Conservation (phyloP, 2,113 vertebrate species). For the Syngnathoides biaculeatus region DNA sequence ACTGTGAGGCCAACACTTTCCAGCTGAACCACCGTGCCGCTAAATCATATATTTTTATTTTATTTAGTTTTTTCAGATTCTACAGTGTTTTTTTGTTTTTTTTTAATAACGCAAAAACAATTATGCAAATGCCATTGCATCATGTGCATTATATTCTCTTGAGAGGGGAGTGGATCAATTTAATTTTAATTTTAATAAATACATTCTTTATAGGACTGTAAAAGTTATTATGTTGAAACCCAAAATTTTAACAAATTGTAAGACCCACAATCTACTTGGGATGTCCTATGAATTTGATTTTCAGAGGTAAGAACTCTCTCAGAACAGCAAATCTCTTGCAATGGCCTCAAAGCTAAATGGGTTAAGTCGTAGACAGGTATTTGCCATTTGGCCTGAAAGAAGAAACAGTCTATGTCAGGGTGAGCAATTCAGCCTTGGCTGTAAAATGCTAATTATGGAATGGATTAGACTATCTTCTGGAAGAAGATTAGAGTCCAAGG, state of each 20-base stretch:
- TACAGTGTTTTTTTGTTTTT: no score
- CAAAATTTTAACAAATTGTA: not conserved
- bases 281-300: constrained; percentile 6
- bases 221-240: not conserved
- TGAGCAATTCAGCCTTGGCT: constrained; percentile 57
- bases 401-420: constrained; percentile 26
- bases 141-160: no score
- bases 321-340: constrained; percentile 13
- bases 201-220: not conserved
- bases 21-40: no score
- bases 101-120: no score
- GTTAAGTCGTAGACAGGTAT: constrained; percentile 28
- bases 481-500: constrained; percentile 72
- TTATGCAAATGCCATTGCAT: no score
- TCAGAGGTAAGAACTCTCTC: constrained; percentile 16
- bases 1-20: no score
- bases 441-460: constrained; percentile 72
- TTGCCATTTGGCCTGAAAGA: constrained; percentile 17
- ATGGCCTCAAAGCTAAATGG: constrained; percentile 26
- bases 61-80: no score
- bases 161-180: no score
- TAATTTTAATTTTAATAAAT: no score
- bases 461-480: constrained; percentile 67
- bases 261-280: not conserved
- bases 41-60: no score